A percentile compares a stretch with the other conserved stretches of the same genome.
phyloP scores from a whole-genome alignment of 30 jellyfish, hydroid and myxozoan species.

The Hydractinia symbiolongicarpus region DNA sequence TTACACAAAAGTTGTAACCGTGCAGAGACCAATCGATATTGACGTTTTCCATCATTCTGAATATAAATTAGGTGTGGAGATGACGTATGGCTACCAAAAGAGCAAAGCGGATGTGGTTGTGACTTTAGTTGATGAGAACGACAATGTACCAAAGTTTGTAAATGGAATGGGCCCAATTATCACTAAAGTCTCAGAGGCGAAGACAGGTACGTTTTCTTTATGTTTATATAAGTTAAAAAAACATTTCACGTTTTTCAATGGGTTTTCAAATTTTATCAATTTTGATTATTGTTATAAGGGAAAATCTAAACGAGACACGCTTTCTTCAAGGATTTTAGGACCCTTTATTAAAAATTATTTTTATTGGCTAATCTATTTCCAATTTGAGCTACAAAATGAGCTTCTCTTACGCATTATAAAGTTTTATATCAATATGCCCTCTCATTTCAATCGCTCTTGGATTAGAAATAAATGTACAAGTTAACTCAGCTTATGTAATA shows the following conservation, averaged over 20 bases:
- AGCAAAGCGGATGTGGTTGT: slow-evolving; percentile 42
- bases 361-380: too few species aligned
- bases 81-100: slow-evolving; percentile 49
- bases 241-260: neutral
- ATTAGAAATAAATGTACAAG: too few species aligned
- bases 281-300: too few species aligned
- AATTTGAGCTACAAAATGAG: too few species aligned
- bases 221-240: neutral
- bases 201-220: neutral
- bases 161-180: slow-evolving; percentile 48
- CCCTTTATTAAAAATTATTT: too few species aligned
- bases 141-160: slow-evolving; percentile 66
- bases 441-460: too few species aligned
- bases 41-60: slow-evolving; percentile 28
- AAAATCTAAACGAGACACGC: too few species aligned
- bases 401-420: too few species aligned
- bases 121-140: slow-evolving; percentile 48
- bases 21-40: slow-evolving; percentile 66
- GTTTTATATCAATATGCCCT: too few species aligned
- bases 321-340: too few species aligned
- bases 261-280: too few species aligned
- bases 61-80: slow-evolving; percentile 39
- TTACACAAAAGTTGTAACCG: slow-evolving; percentile 34
- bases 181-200: slow-evolving; percentile 44
- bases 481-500: too few species aligned